A percentile compares a stretch with the other conserved stretches of the same genome.
Evolutionary conservation across 2,888 invertebrate species (phyloP).

Genomic region (Ormyrus nitidulus): DNA sequence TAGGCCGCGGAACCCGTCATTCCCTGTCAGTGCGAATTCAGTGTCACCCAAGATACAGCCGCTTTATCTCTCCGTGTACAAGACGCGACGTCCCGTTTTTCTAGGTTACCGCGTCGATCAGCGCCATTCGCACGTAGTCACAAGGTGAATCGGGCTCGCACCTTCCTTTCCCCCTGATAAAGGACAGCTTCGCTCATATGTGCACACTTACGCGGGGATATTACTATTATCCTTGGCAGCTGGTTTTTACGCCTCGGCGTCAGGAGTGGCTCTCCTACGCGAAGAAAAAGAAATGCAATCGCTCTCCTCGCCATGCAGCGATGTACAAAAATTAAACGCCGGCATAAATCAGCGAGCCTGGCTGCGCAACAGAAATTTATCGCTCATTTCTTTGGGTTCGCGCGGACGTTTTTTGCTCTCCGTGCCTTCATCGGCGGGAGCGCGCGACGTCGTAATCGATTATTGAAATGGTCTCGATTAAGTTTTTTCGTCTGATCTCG

Average conservation of each 20-base stretch:
- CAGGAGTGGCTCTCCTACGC: conserved; percentile 48
- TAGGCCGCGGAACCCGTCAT: not conserved
- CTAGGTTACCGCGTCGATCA: conserved; percentile 6
- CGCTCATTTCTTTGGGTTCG: conserved; percentile 13
- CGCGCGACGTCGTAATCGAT: conserved; percentile 25
- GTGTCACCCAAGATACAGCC: not conserved
- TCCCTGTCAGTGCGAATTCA: not conserved
- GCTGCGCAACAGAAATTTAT: conserved; percentile 51
- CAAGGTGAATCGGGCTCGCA: conserved; percentile 48
- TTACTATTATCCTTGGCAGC: conserved; percentile 43
- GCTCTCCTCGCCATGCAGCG: conserved; percentile 32
- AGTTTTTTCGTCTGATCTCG: conserved; percentile 26
- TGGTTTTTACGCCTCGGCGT: conserved; percentile 22
- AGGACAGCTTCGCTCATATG: conserved; percentile 1
- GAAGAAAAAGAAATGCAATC: conserved; percentile 4
- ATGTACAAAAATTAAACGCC: conserved; percentile 48
- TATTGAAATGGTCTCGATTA: conserved; percentile 42
- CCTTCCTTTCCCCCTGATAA: conserved; percentile 48
- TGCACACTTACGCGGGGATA: not conserved
- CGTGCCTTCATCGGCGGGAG: not conserved
- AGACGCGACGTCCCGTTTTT: conserved; percentile 22
- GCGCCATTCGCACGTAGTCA: not conserved
- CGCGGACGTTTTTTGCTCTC: not conserved
- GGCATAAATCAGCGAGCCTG: conserved; percentile 22
- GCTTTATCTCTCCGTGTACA: not conserved